phyloP scores from a whole-genome alignment of 2,797 vertebrate genomes.

The Pteronotus mesoamericanus region DNA sequence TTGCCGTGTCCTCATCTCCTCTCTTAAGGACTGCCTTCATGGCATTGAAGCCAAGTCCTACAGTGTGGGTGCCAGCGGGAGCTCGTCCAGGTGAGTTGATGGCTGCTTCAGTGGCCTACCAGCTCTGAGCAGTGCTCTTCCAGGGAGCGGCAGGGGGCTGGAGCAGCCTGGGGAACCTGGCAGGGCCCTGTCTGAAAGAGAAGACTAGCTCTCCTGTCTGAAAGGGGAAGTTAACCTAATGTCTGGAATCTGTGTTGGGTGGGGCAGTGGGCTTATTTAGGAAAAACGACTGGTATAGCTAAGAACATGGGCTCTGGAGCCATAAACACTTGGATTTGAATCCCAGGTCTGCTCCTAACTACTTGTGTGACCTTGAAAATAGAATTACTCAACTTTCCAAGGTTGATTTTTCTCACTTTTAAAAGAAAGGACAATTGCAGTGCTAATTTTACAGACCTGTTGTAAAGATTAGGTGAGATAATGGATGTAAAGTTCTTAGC shows the following conservation, averaged over 20 bases:
- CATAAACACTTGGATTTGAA: not conserved
- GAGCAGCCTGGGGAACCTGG: not conserved
- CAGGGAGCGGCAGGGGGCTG: not conserved
- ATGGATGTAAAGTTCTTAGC: not conserved
- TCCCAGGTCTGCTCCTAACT: not conserved
- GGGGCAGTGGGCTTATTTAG: not conserved
- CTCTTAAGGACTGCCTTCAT: slow-evolving; percentile 95
- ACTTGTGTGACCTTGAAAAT: not conserved
- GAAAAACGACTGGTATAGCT: not conserved
- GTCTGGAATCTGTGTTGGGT: not conserved
- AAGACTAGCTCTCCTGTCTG: not conserved
- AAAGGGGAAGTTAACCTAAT: not conserved
- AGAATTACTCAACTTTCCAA: not conserved
- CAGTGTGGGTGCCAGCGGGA: slow-evolving; percentile 83
- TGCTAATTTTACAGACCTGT: not conserved
- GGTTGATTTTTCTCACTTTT: not conserved
- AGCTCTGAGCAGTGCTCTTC: not conserved
- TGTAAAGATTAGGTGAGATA: not conserved
- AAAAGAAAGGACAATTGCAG: not conserved
- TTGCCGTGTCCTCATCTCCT: slow-evolving; percentile 93
- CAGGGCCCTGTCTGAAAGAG: not conserved
- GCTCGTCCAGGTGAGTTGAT: slow-evolving; percentile 81
- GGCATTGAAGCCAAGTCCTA: slow-evolving; percentile 90
- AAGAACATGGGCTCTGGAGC: not conserved
- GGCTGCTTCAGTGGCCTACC: not conserved